Evolutionary conservation across 2,888 invertebrate genomes (phyloP), one percentile per base, ranked within the genome.

Genomic region (Rhagophthalmus giganteus): DNA sequence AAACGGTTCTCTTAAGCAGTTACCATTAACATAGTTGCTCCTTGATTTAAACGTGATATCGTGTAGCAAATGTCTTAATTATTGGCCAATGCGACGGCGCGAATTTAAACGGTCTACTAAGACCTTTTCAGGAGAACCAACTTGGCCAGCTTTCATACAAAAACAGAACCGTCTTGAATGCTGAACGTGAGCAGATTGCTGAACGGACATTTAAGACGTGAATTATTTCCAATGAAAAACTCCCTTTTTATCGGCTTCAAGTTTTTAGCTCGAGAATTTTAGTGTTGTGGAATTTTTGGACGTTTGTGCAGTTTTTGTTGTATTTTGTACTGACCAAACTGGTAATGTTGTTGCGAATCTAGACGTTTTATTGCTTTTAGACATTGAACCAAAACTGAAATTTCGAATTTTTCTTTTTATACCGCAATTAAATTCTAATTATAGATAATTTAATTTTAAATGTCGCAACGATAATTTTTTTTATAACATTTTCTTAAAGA

Each of bases 61-160:
- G 69, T 70, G 71, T 66, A 70, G 72, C 71, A 73, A 74, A 74
- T 73, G 74, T 74, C 74, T 74, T 74, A 74, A 74, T 74, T 74
- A 74, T 74, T 71, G 71, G 62, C 63, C 63, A 66, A 66, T 64
- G 70, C 65, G 66, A 66, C 72, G 69, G 73, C 63, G 73, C 72
- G 74, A 74, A 74, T 74, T 70, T 68, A 74, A 74, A 74, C 74
- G 67, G 71, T 69, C 73, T 73, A 67, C 72, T 74, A 72, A 71
- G 67, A 65, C 74, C 74, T 70, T 74, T 74, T 74, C 69, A 69
- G 73, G 73, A 68, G 68, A 69, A 59, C 69, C 65, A 65, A 69
- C 64, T 69, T 68, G 62, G 68, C 68, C 66, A 64, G 64, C 51
- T 63, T 64, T 64, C 59, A 59, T 61, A 63, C 66, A 71, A 71